These are phyloP conservation scores for Podarcis siculus DNA, from an alignment of 2,797 vertebrate species.

Conservation along the genomic window DNA sequence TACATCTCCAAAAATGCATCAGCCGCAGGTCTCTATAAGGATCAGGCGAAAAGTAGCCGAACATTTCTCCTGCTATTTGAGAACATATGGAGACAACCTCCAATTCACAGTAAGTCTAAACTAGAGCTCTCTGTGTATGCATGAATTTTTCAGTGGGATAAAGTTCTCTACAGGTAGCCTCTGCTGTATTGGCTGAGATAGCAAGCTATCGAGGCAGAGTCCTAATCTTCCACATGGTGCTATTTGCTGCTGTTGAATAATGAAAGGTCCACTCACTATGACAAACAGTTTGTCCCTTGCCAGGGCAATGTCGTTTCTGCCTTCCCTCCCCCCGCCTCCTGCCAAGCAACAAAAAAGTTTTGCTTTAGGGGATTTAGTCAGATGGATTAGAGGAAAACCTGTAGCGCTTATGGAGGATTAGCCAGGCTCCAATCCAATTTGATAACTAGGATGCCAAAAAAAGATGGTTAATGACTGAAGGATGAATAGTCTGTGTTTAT, in stretches of 20 bases:
- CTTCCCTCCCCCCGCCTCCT: not conserved
- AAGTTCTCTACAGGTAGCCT: not conserved
- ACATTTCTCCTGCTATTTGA: not conserved
- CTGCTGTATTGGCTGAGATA: slow-evolving; percentile 9
- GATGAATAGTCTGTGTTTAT: slow-evolving; percentile 34
- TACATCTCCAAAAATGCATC: not conserved
- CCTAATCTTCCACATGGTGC: slow-evolving; percentile 8
- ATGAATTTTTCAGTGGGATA: not conserved
- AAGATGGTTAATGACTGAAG: slow-evolving; percentile 24
- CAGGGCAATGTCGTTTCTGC: not conserved
- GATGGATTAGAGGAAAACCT: not conserved
- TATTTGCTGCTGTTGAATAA: not conserved
- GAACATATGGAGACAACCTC: not conserved
- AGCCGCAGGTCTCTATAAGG: not conserved
- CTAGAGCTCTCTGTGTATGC: not conserved
- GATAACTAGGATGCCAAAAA: slow-evolving; percentile 39
- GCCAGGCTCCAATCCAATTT: slow-evolving; percentile 26
- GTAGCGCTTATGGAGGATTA: slow-evolving; percentile 8
- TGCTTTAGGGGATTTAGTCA: slow-evolving; percentile 39
- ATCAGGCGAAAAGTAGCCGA: not conserved
- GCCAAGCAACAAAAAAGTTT: slow-evolving; percentile 18
- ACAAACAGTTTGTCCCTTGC: not conserved
- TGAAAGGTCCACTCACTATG: not conserved
- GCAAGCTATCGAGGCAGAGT: not conserved
- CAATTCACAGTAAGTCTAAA: not conserved